These are phyloP conservation scores for Cryptoprocta ferox DNA, from an alignment of 2,797 vertebrate species.

Conservation along the genomic window DNA sequence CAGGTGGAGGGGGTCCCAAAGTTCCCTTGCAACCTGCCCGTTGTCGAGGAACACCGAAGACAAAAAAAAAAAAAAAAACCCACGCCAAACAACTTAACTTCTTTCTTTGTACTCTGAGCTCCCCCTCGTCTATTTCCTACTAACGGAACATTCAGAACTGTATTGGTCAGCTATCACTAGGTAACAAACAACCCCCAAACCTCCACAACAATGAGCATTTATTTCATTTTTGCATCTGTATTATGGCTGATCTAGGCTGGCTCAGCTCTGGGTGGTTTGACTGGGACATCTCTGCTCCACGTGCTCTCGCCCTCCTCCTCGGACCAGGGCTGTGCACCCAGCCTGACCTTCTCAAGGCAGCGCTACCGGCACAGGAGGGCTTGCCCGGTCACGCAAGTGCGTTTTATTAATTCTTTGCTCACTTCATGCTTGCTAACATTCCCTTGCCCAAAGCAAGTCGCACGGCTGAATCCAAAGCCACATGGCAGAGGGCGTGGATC, in stretches of 20 bases:
- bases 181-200: background rate
- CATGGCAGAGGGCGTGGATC: background rate
- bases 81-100: accelerated
- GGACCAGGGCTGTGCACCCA: background rate
- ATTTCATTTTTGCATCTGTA: accelerated
- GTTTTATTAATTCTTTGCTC: background rate
- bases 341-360: background rate
- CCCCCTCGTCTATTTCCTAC: background rate
- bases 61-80: background rate
- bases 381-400: background rate
- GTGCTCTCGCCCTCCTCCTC: no score
- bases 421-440: accelerated
- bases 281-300: background rate
- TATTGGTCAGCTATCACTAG: background rate
- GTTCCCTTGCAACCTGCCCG: accelerated
- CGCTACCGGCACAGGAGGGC: accelerated
- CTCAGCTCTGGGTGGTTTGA: background rate
- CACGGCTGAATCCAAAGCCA: background rate
- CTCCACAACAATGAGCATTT: no score
- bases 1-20: accelerated
- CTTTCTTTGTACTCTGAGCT: background rate
- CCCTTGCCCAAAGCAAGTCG: background rate
- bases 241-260: background rate
- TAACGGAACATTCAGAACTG: background rate
- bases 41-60: accelerated